A percentile compares a stretch with the other conserved stretches of the same genome.
These are phyloP conservation scores for Callipepla squamata DNA, from an alignment of 2,113 vertebrate species.

Conservation along the genomic window DNA sequence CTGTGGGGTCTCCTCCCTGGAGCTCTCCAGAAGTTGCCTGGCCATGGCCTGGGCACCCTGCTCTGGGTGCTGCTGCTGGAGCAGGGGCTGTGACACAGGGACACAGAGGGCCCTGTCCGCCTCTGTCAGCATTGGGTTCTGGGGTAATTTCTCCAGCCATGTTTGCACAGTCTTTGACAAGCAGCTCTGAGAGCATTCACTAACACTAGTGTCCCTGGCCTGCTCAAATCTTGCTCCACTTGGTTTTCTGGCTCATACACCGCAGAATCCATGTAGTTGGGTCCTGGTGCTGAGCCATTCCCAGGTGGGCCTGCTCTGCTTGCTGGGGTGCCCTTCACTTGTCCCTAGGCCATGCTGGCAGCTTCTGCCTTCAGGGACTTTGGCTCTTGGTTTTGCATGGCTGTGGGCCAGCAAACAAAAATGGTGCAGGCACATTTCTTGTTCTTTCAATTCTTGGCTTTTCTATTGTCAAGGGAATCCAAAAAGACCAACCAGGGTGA, in stretches of 20 bases:
- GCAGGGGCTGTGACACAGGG: not conserved
- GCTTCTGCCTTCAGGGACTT: not conserved
- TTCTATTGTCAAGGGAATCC: not conserved
- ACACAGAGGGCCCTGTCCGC: not conserved
- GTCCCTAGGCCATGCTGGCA: fast-evolving
- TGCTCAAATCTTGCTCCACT: not conserved
- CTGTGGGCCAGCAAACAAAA: not conserved
- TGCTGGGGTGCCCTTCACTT: fast-evolving
- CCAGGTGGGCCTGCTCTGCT: not conserved
- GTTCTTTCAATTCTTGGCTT: not conserved
- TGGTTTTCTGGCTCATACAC: not conserved
- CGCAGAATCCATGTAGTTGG: fast-evolving
- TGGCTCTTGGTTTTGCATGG: not conserved
- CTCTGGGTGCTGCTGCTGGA: not conserved
- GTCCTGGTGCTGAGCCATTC: not conserved
- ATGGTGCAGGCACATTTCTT: not conserved
- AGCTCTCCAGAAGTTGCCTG: not conserved
- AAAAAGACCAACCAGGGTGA: not conserved
- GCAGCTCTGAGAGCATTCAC: not conserved
- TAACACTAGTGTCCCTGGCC: not conserved
- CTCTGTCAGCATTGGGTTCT: not conserved
- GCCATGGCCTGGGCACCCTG: not conserved
- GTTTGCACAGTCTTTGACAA: not conserved
- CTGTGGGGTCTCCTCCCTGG: not conserved
- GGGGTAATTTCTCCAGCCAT: not conserved